These are phyloP conservation scores for Tympanoctomys barrerae DNA, from an alignment of 2,797 vertebrate genomes.

Conservation along the genomic window DNA sequence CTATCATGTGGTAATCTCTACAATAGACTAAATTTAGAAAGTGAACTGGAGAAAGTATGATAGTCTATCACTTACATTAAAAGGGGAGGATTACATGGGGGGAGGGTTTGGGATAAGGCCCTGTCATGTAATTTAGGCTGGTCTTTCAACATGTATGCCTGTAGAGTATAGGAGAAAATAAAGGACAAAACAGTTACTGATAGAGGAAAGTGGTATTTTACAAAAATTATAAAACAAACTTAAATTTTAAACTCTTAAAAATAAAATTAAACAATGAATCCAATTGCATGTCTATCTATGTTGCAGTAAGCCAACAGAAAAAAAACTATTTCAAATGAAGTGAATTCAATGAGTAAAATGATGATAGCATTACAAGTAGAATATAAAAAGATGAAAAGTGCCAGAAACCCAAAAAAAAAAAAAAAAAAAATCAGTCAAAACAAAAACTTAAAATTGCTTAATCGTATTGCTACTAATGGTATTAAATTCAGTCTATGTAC, in stretches of 20 bases:
- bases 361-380: not conserved
- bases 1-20: not conserved
- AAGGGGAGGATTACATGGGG: not conserved
- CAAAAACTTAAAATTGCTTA: conserved; percentile 32
- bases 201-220: conserved; percentile 6
- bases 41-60: conserved; percentile 14
- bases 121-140: not conserved
- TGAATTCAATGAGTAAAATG: not conserved
- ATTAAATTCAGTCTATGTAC: not conserved
- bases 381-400: conserved; percentile 16
- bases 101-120: not conserved
- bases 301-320: not conserved
- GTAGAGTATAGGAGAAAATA: not conserved
- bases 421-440: not conserved
- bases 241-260: conserved; percentile 20
- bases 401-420: not conserved
- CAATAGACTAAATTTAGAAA: not conserved
- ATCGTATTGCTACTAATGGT: not conserved
- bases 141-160: not conserved
- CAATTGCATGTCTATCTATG: not conserved
- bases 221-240: conserved; percentile 42
- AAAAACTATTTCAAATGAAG: conserved; percentile 21
- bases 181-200: not conserved
- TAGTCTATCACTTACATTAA: conserved; percentile 31
- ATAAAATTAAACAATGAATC: not conserved